These are phyloP conservation scores for Eonycteris spelaea DNA, from an alignment of 2,113 vertebrate species.

Conservation along the genomic window DNA sequence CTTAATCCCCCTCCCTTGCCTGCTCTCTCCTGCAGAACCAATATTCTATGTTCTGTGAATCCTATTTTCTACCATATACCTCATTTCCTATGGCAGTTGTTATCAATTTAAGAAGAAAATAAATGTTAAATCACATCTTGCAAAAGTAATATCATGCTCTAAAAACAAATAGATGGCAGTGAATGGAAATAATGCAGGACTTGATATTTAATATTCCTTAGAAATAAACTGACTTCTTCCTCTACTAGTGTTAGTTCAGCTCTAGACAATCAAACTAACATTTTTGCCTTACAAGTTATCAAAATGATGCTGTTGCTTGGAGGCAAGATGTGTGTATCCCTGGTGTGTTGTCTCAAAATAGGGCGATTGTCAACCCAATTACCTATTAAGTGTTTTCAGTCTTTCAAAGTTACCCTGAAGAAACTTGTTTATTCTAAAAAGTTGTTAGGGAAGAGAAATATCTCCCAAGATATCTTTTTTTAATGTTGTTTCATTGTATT, in stretches of 20 bases:
- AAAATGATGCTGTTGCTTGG: neutral
- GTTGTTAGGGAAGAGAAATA: conserved; percentile 19
- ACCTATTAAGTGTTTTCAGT: neutral
- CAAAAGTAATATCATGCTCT: neutral
- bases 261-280: neutral
- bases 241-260: neutral
- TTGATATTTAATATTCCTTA: neutral
- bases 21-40: neutral
- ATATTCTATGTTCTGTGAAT: neutral
- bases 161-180: neutral
- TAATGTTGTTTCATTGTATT: neutral
- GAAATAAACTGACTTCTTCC: neutral
- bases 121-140: neutral
- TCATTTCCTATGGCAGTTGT: neutral
- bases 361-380: neutral
- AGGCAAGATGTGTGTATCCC: neutral
- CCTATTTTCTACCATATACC: neutral
- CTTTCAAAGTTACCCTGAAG: conserved; percentile 42
- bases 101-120: conserved; percentile 5
- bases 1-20: neutral
- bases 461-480: conserved; percentile 38
- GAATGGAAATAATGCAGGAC: neutral
- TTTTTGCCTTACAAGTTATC: conserved; percentile 18
- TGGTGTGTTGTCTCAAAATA: neutral
- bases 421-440: conserved; percentile 53